Percentiles rank a stretch among this genome's conserved stretches.
These are phyloP conservation scores for Hirundo rustica DNA, from an alignment of 2,797 vertebrate species.

Conservation along the genomic window DNA sequence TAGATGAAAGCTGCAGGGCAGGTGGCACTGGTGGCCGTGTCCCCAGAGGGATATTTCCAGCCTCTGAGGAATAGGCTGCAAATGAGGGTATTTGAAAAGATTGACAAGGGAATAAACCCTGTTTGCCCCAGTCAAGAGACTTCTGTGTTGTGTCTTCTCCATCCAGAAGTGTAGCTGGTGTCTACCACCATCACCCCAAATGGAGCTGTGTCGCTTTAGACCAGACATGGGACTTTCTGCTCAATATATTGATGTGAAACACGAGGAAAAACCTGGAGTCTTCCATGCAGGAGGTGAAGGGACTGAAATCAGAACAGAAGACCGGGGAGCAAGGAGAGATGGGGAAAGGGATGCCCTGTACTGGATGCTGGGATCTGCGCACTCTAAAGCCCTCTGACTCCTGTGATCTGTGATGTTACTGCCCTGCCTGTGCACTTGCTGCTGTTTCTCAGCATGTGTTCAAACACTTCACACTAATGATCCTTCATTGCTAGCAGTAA, in stretches of 20 bases:
- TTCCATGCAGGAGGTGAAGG: not conserved
- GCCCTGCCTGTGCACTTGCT: not conserved
- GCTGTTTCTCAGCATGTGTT: not conserved
- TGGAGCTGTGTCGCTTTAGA: not conserved
- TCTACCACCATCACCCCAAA: not conserved
- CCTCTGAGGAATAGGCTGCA: not conserved
- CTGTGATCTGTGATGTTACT: not conserved
- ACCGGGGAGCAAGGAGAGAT: not conserved
- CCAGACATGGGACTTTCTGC: not conserved
- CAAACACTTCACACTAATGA: slow-evolving; percentile 10
- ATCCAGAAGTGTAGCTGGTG: not conserved
- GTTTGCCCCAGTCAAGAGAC: not conserved
- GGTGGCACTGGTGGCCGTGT: not conserved
- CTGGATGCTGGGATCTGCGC: not conserved
- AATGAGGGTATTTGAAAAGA: not conserved
- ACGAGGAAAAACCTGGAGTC: not conserved
- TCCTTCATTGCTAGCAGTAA: not conserved
- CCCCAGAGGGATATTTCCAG: not conserved
- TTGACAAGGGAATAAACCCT: not conserved
- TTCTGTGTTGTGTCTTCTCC: not conserved
- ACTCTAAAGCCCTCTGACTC: not conserved
- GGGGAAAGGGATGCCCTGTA: not conserved
- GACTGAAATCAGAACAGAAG: not conserved
- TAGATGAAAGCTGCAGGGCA: not conserved
- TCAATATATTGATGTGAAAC: not conserved